Conservation (phyloP, 2,888 invertebrate genomes). For the Campoplex nolae region DNA sequence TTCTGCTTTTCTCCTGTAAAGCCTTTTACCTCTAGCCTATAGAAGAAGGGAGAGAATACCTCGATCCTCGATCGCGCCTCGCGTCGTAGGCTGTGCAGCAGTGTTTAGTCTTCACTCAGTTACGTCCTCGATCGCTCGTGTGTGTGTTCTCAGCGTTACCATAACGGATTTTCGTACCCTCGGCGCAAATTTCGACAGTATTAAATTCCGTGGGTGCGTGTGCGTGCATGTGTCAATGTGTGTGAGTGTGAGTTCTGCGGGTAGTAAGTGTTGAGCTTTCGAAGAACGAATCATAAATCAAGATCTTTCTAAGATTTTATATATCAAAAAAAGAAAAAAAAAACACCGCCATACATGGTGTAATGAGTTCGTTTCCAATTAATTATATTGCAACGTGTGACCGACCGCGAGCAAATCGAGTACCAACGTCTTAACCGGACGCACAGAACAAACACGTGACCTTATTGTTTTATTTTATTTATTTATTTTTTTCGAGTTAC, state of each 20-base stretch:
- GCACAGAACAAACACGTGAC: slow-evolving; percentile 7
- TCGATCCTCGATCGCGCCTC: slow-evolving; percentile 46
- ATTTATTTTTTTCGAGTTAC: background rate
- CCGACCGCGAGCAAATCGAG: slow-evolving; percentile 41
- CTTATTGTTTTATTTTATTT: slow-evolving; percentile 6
- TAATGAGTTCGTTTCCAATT: slow-evolving; percentile 62
- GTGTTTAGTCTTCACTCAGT: slow-evolving; percentile 68
- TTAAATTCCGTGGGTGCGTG: slow-evolving; percentile 48
- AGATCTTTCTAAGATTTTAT: background rate
- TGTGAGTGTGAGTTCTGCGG: slow-evolving; percentile 17
- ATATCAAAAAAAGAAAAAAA: background rate
- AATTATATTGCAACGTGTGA: slow-evolving; percentile 50
- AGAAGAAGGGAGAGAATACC: slow-evolving; percentile 2
- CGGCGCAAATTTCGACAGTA: slow-evolving; percentile 45
- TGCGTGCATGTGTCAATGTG: slow-evolving; percentile 57
- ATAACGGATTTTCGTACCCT: slow-evolving; percentile 13
- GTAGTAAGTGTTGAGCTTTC: background rate
- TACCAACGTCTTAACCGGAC: slow-evolving; percentile 10
- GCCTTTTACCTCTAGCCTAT: slow-evolving; percentile 50
- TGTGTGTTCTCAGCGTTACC: slow-evolving; percentile 1
- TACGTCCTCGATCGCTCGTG: slow-evolving; percentile 55
- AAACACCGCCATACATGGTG: slow-evolving; percentile 45
- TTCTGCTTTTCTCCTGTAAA: slow-evolving; percentile 72
- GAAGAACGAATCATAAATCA: background rate
- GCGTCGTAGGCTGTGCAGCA: slow-evolving; percentile 37